Evolutionary conservation across 2,888 invertebrate genomes (phyloP), one percentile per base, ranked within the genome.

Genomic region (Dermolepida albohirtum): DNA sequence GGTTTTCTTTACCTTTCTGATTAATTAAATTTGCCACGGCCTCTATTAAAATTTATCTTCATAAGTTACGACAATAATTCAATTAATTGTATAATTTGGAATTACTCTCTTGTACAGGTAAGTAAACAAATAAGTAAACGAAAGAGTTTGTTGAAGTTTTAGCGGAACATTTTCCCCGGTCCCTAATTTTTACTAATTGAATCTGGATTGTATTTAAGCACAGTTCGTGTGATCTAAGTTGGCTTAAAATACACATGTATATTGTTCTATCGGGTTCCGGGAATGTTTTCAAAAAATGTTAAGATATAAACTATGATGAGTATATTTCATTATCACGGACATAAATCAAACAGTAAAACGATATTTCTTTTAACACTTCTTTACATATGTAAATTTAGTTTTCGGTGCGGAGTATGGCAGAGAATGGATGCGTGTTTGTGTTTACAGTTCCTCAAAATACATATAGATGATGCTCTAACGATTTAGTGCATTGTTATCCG

Each of bases 281-380:
- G 66, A 66, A 66, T 39, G 52, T 52, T 52, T 47, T 63, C 63
- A 49, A 50, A 63, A 50, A 63, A 49, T 34, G 63, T 39, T 52
- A 43, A 44, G 51, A 66, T 50, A 47, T 59, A 66, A 43, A 29
- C 66, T 34, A 57, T 59, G 66, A 66, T 66, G 66, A 59, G 66
- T 66, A 50, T 66, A 66, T 66, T 66, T 66, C 66, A 66, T 66
- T 66, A 66, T 66, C 66, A 57, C 66, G 47, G 51, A 41, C 47
- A 68, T 68, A 68, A 68, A 68, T 68, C 68, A 68, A 63, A 52
- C 50, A 57, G 39, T 49, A 54, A 64, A 41, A 47, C 49, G 44
- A 51, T 68, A 68, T 41, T 64, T 55, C 64, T 68, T 64, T 68
- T 64, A 68, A 54, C 68, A 64, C 64, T 27, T 68, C 68, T 47